Evolutionary conservation across 2,888 invertebrate species (phyloP), one percentile per base, ranked within the genome.

Genomic region (Oscheius sp.): DNA sequence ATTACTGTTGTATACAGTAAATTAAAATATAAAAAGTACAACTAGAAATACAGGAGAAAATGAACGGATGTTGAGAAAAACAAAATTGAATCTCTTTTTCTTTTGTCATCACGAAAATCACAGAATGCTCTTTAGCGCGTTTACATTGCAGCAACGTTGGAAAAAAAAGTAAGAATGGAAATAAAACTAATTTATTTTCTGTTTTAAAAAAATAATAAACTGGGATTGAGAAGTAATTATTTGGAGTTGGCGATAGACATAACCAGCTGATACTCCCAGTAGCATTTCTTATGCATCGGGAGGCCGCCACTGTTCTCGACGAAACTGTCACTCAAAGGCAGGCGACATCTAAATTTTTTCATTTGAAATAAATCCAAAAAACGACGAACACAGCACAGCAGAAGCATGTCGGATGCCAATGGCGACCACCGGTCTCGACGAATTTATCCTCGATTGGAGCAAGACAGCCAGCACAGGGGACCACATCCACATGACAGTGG

Each of bases 351-450:
- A 25, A 35, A 69, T 18, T 35, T 29, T 7, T 46, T 3, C 12
- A 25, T 41, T 23, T 21, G 2, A 55, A 29, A 16, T 12, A 23
- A 46, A 64, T 27, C 3, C 18, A n/a, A 29, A 16, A 7, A 55
- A 29, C 16, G 41, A 45, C 69, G 35, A 1, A 69, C 55, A 69
- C 56, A 23, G 69, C n/a, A 25, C 69, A 69, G 16, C 55, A 41
- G 56, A 69, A 69, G 55, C 69, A 69, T 53, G 69, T 69, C n/a
- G 69, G 69, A 55, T 69, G 69, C 55, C 55, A 69, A 43, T 21
- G 43, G n/a, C 53, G 53, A 35, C 55, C 43, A 9, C 69, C 69
- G 35, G 23, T 43, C 41, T 69, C 35, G 23, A 69, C 41, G 25
- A 69, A 69, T 7, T 69, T 52, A 7, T 69, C 69, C 21, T 69